Base-by-base conservation (phyloP, 2,888 invertebrate genomes). In the Tetropium fuscum region DNA sequence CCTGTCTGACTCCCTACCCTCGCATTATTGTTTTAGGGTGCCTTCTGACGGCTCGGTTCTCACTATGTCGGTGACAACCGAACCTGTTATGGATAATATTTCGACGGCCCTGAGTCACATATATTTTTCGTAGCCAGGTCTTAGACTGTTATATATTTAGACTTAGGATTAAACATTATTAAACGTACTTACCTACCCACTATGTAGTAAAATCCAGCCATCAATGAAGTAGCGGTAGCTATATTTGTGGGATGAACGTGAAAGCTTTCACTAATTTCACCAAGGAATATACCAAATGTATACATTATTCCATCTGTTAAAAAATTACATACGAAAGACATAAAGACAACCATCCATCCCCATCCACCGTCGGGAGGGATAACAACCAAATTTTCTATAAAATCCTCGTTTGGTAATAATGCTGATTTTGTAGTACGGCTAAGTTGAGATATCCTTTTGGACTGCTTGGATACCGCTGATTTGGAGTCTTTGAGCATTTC, bases 321-420 rank as follows among this genome's bases (percentile, higher is more conserved):
- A 41, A 87, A 80, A 72, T 87, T 86, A 61, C 82, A 82, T 65
- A 86, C 63, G 71, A 88, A 85, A 1, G 87, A 83, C 0, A 84
- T 83, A 1, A 78, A 60, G 1, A 87, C 86, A 16, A 88, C 83
- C 4, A 85, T 76, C 87, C 87, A 87, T 2, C 87, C 87, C 84
- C 86, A 88, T 1, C 87, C 88, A 19, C 88, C 87, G 72, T 87
- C 87, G 0, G 86, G 87, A 4, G 86, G 82, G 30, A 81, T 63
- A n/a, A 75, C 67, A 5, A 80, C 64, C 8, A 69, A 47, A n/a
- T 71, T 69, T 32, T 73, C 74, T n/a, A 61, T 57, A 18, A 60
- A 7, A 43, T 72, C 70, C 6, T 47, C 27, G 5, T 38, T 20
- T 4, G 7, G 27, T 49, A 11, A 4, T 36, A 16, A 8, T 16